Base-by-base conservation (phyloP, 2,113 vertebrate genomes). In the Anser brachyrhynchus region DNA sequence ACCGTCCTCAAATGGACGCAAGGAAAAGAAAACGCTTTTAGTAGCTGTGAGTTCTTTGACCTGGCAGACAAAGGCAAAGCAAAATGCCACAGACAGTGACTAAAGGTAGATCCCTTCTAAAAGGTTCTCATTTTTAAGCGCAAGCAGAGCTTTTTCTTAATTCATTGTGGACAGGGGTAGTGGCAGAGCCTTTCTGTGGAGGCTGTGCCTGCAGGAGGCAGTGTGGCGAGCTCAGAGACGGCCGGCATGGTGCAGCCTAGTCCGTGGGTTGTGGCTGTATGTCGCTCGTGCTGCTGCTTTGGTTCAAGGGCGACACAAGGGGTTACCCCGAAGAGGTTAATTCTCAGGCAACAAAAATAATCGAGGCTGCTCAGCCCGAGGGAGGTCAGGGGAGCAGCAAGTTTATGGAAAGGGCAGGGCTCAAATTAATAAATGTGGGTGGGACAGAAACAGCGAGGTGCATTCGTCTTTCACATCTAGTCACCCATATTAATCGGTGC, bases 401-500 rank as follows among this genome's bases (percentile, higher is more conserved):
- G 59, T 88, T 86, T 88, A 26, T 88, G 75, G 70, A 77, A 88
- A 70, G 55, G 72, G 55, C 76, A 94, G 80, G 86, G 93, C 89
- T 94, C 83, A 86, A 86, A 89, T 96, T 94, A 96, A 94, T 86
- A 92, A 89, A 86, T 6, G 52, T 2, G 65, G 16, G 84, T 77
- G 92, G 64, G 52, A 84, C 6, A 2, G 73, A 35, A 69, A 71
- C 79, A 55, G 83, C 33, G 46, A 89, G 51, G 86, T 90, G 41
- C 76, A 13, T 75, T 84, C 86, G 64, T 51, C 94, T 95, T 97
- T 97, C 94, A 95, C 59, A 14, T 94, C 86, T 86, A 90, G 75
- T 97, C 96, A 97, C 94, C 92, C 96, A 55, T 95, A 83, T 67
- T 96, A 97, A 97, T 95, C 65, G 86, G 85, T 70, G 87, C 79